Percentiles rank a stretch among this genome's conserved stretches.
Conservation (phyloP, 53 echinoderm and acorn worm genomes). For the Temnopleurus reevesii region DNA sequence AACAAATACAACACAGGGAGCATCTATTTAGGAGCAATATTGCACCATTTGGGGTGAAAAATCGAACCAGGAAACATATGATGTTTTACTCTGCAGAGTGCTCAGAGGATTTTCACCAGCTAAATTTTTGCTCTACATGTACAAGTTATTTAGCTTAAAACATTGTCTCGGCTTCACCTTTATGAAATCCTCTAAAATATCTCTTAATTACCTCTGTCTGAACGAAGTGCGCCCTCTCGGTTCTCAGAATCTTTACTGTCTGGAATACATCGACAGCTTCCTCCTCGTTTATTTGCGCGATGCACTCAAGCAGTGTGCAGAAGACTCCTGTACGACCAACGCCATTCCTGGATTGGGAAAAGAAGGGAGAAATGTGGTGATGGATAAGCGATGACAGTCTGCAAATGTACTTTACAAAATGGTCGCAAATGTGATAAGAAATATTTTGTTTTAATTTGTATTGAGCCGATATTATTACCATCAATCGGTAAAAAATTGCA, state of each 20-base stretch:
- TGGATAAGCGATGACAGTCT: no score
- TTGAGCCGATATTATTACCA: no score
- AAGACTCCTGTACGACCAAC: conserved; percentile 9
- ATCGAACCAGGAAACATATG: no score
- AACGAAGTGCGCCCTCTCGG: background rate
- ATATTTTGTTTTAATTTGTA: no score
- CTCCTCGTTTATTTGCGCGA: background rate
- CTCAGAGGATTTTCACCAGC: background rate
- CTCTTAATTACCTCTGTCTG: background rate
- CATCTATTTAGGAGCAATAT: no score
- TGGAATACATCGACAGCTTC: background rate
- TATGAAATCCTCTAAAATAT: background rate
- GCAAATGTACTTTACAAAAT: no score
- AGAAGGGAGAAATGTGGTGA: no score
- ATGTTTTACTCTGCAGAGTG: background rate
- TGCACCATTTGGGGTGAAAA: no score
- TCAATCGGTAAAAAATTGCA: no score
- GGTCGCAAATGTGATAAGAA: no score
- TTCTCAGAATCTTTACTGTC: background rate
- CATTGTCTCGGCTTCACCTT: background rate
- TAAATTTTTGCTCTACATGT: background rate
- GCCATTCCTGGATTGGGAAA: background rate
- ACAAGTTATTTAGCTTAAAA: background rate
- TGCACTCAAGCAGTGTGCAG: background rate
- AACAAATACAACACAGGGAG: no score